phyloP scores from a whole-genome alignment of 2,797 vertebrate species.

The Thalassophryne amazonica region DNA sequence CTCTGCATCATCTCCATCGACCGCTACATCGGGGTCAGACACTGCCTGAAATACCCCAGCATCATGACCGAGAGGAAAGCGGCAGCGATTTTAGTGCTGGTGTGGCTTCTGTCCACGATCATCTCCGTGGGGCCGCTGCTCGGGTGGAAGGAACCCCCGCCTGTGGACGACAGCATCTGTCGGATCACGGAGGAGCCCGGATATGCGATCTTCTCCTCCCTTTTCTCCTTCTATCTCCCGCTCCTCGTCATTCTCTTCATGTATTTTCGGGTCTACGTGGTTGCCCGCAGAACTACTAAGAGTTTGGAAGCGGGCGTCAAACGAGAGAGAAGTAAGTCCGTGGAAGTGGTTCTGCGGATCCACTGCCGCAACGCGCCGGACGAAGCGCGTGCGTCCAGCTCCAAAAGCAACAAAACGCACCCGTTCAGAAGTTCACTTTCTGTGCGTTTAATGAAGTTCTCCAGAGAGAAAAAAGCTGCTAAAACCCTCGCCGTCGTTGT shows the following conservation, averaged over 20 bases:
- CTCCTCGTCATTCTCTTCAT: conserved; percentile 94
- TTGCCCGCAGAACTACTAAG: conserved; percentile 91
- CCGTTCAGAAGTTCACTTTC: conserved; percentile 94
- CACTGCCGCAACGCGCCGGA: conserved; percentile 89
- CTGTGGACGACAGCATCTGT: conserved; percentile 88
- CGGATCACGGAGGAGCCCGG: conserved; percentile 94
- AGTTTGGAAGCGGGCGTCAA: conserved; percentile 96
- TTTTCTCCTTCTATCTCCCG: conserved; percentile 97
- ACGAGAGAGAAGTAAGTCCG: conserved; percentile 89
- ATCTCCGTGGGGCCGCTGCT: conserved; percentile 95
- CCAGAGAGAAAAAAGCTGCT: conserved; percentile 96
- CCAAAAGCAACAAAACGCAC: conserved; percentile 84
- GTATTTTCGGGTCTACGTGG: conserved; percentile 96
- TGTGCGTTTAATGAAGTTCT: conserved; percentile 95
- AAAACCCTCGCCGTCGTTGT: conserved; percentile 98
- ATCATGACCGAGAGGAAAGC: conserved; percentile 96
- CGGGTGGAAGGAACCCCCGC: conserved; percentile 96
- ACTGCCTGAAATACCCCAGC: conserved; percentile 96
- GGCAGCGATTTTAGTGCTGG: conserved; percentile 83
- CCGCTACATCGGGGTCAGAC: conserved; percentile 93
- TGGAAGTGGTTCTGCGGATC: conserved; percentile 92
- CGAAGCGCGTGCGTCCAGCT: conserved; percentile 66
- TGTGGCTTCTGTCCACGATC: conserved; percentile 91
- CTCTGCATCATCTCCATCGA: conserved; percentile 97
- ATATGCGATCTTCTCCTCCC: conserved; percentile 95